Conservation (phyloP, 2,888 invertebrate species). For the Dione vanillae region DNA sequence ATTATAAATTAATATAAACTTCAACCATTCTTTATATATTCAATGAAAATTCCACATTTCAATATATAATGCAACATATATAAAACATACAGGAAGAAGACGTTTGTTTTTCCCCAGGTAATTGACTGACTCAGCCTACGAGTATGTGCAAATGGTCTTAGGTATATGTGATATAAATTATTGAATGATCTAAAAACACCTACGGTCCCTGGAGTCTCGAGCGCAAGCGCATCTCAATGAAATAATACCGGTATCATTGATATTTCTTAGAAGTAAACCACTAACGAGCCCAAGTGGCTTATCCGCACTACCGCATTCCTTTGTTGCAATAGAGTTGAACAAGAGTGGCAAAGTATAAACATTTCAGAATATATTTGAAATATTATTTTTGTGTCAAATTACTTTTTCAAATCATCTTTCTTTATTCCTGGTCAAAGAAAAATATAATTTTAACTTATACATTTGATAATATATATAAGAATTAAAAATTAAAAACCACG, state of each 20-base stretch:
- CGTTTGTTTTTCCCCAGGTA: conserved; percentile 6
- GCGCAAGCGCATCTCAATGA: conserved; percentile 37
- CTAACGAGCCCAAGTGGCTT: conserved; percentile 39
- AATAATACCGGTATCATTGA: conserved; percentile 35
- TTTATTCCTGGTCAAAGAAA: too few relatives aligned
- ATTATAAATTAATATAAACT: too few relatives aligned
- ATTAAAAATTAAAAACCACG: too few relatives aligned
- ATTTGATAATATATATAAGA: too few relatives aligned
- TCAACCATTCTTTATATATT: background rate
- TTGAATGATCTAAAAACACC: background rate
- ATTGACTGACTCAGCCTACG: background rate
- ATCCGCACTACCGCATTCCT: conserved; percentile 45
- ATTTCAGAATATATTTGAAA: background rate
- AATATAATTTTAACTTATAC: too few relatives aligned
- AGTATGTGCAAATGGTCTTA: background rate
- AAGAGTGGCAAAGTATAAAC: background rate
- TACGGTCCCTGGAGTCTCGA: conserved; percentile 1
- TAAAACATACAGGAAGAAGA: background rate
- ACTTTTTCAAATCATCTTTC: too few relatives aligned
- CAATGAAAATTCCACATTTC: background rate
- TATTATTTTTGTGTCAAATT: background rate
- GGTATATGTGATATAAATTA: conserved; percentile 7
- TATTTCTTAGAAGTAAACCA: conserved; percentile 39
- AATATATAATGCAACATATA: background rate
- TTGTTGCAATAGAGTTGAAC: conserved; percentile 8